phyloP scores from a whole-genome alignment of 2,113 vertebrate species.

The Pantherophis guttatus region DNA sequence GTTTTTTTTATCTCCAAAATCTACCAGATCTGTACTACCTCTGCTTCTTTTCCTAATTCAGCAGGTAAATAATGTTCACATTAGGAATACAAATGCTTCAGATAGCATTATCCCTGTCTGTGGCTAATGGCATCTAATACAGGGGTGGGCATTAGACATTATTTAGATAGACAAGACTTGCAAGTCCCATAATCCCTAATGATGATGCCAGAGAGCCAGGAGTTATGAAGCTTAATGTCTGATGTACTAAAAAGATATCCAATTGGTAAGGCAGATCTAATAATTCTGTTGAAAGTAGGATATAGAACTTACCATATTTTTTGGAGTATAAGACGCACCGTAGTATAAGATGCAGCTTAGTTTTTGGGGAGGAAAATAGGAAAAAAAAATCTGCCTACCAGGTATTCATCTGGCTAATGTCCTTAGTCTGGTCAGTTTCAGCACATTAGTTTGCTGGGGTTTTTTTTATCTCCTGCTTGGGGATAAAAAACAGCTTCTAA shows the following conservation, averaged over 20 bases:
- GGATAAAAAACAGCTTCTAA: too few relatives aligned
- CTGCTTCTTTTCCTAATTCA: background rate
- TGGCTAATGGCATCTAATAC: background rate
- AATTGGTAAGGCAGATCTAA: background rate
- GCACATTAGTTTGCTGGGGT: too few relatives aligned
- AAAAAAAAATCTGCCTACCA: too few relatives aligned
- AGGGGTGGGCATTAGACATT: background rate
- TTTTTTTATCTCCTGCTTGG: too few relatives aligned
- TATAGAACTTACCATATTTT: background rate
- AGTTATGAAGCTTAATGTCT: background rate
- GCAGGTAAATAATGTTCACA: background rate
- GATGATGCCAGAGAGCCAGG: background rate
- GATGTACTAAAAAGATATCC: background rate
- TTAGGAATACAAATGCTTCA: background rate
- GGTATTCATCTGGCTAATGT: too few relatives aligned
- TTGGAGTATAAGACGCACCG: too few relatives aligned
- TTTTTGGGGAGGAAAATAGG: too few relatives aligned
- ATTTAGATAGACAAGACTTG: background rate
- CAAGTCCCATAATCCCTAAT: background rate
- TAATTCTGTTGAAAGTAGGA: background rate
- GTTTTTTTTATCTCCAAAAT: background rate
- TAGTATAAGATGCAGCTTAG: too few relatives aligned
- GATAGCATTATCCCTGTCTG: background rate
- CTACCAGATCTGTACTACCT: background rate
- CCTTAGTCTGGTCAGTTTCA: too few relatives aligned